Conservation (phyloP, 2,113 vertebrate genomes). For the Bufo bufo region DNA sequence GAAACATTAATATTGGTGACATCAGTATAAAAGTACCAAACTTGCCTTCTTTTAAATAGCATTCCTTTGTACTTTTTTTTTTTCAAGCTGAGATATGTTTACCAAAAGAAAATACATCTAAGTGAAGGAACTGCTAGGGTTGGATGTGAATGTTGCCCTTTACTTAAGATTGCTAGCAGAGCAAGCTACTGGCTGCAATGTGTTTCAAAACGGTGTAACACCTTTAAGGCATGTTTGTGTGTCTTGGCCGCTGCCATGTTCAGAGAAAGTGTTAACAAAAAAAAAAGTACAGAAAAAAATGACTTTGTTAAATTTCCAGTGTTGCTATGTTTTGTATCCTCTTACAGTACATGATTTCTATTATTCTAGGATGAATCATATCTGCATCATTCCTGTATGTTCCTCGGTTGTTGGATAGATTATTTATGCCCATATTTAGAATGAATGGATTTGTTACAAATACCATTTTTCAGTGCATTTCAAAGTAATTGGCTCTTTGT, state of each 20-base stretch:
- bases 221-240: conserved; percentile 74
- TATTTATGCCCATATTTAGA: conserved; percentile 69
- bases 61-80: conserved; percentile 72
- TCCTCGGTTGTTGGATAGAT: conserved; percentile 56
- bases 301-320: conserved; percentile 60
- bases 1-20: conserved; percentile 99
- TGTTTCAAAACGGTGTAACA: conserved; percentile 85
- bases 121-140: conserved; percentile 83
- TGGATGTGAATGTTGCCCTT: conserved; percentile 74
- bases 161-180: conserved; percentile 74
- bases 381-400: conserved; percentile 25
- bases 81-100: conserved; percentile 77
- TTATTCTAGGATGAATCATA: neutral
- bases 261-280: conserved; percentile 66
- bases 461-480: conserved; percentile 66
- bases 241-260: conserved; percentile 81
- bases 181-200: conserved; percentile 68
- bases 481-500: conserved; percentile 67
- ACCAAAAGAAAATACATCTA: conserved; percentile 81
- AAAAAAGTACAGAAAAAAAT: conserved; percentile 16
- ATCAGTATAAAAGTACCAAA: conserved; percentile 99
- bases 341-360: conserved; percentile 3
- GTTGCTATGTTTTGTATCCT: conserved; percentile 54
- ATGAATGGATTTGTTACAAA: conserved; percentile 69
- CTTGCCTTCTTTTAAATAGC: conserved; percentile 98